Evolutionary conservation across 92 coral and sea anemone species (phyloP).

Genomic region (Umimayanthus chanpuru): DNA sequence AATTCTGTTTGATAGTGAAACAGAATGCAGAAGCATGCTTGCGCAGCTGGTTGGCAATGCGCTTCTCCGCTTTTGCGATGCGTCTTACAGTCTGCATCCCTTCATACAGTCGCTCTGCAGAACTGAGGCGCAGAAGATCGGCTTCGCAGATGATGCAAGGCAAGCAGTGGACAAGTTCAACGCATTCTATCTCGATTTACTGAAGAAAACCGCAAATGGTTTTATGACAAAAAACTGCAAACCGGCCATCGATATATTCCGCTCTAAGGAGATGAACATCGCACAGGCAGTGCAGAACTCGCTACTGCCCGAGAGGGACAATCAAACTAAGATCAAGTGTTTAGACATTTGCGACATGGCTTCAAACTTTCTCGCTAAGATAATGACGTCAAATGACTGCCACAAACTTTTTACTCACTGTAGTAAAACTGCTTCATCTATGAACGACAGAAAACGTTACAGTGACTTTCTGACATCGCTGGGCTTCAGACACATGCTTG

Average conservation of each 20-base stretch:
- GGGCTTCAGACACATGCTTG: conserved; percentile 58
- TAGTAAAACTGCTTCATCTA: conserved; percentile 23
- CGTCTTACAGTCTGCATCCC: conserved; percentile 70
- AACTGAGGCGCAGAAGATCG: conserved; percentile 42
- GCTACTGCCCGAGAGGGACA: conserved; percentile 14
- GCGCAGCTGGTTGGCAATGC: conserved; percentile 56
- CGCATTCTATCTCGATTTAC: conserved; percentile 22
- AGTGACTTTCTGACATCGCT: conserved; percentile 55
- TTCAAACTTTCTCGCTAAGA: conserved; percentile 53
- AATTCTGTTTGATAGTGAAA: conserved; percentile 50
- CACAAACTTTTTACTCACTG: conserved; percentile 36
- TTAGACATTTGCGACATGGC: conserved; percentile 51
- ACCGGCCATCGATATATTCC: conserved; percentile 40
- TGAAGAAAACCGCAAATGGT: conserved; percentile 38
- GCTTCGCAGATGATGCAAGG: conserved; percentile 38
- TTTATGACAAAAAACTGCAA: conserved; percentile 54
- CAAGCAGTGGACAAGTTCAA: conserved; percentile 40
- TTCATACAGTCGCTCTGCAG: conserved; percentile 69
- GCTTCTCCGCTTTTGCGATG: conserved; percentile 54
- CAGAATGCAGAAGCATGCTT: conserved; percentile 34
- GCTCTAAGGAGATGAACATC: conserved; percentile 41
- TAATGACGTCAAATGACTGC: conserved; percentile 49
- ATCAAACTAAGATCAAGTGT: conserved; percentile 42
- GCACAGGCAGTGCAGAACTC: conserved; percentile 44
- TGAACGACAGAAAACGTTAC: conserved; percentile 46